A percentile compares a stretch with the other conserved stretches of the same genome.
These are phyloP conservation scores for Cisticola juncidis DNA, from an alignment of 2,113 vertebrate genomes.

Conservation along the genomic window DNA sequence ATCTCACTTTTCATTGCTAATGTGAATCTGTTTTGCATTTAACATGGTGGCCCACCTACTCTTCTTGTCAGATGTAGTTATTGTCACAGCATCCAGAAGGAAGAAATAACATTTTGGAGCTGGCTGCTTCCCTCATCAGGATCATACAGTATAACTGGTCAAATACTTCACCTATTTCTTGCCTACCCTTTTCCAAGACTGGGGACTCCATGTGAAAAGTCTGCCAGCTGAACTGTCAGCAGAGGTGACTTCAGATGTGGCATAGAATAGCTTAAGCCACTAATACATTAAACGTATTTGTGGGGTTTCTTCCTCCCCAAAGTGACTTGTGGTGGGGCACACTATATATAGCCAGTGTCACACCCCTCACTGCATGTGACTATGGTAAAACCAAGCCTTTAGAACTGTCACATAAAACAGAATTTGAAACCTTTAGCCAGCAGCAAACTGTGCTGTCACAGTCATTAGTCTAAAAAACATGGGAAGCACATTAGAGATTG, in stretches of 20 bases:
- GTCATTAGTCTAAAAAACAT: not conserved
- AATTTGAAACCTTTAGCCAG: slow-evolving; percentile 17
- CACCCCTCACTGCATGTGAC: not conserved
- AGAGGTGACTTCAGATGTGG: accelerated
- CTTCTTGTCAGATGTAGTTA: not conserved
- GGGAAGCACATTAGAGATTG: not conserved
- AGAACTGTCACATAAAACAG: not conserved
- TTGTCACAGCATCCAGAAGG: not conserved
- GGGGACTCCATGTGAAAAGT: not conserved
- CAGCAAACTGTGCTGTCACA: not conserved
- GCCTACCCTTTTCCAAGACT: not conserved
- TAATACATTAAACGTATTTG: not conserved
- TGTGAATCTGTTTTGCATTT: not conserved
- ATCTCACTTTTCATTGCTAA: not conserved
- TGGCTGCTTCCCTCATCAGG: not conserved
- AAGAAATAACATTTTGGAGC: not conserved
- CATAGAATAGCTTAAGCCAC: not conserved
- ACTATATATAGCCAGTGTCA: not conserved
- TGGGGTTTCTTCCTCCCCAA: not conserved
- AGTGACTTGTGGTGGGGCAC: not conserved
- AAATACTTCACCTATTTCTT: not conserved
- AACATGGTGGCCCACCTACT: not conserved
- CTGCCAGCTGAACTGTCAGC: not conserved
- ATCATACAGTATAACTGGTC: not conserved
- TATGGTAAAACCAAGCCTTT: not conserved